Evolutionary conservation across 1,140 invertebrate genomes (phyloP).

Genomic region (Telenomus remus): DNA sequence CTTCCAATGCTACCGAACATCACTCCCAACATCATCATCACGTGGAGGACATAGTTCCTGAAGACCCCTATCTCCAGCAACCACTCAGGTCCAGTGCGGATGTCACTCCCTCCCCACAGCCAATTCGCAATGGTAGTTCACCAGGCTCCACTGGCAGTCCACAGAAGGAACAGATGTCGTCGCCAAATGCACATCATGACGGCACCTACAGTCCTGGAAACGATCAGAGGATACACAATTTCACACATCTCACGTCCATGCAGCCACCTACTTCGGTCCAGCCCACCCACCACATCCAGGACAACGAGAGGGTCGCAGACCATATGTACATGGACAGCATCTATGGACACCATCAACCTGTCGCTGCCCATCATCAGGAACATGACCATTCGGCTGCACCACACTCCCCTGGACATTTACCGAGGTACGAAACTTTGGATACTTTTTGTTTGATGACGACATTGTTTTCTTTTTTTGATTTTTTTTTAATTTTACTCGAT

Average conservation of each 20-base stretch:
- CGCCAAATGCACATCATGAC: conserved; percentile 64
- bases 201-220: conserved; percentile 61
- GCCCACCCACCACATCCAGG: conserved; percentile 58
- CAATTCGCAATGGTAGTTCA: conserved; percentile 66
- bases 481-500: too few species aligned
- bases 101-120: conserved; percentile 56
- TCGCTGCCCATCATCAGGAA: conserved; percentile 65
- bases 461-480: too few species aligned
- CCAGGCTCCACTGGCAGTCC: conserved; percentile 69
- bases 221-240: conserved; percentile 68
- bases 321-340: conserved; percentile 68
- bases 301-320: conserved; percentile 59
- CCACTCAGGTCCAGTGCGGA: conserved; percentile 57
- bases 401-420: conserved; percentile 63
- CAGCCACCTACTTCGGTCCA: conserved; percentile 64
- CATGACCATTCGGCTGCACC: conserved; percentile 64
- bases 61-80: conserved; percentile 66
- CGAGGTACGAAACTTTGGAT: conserved; percentile 23
- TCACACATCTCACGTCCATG: conserved; percentile 70
- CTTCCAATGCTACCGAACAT: conserved; percentile 10
- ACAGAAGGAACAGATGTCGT: conserved; percentile 65
- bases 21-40: conserved; percentile 60
- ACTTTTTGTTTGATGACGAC: not conserved
- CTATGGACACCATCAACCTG: conserved; percentile 60
- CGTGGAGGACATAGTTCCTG: conserved; percentile 64